Evolutionary conservation across 2,113 vertebrate species (phyloP).

Genomic region (Pituophis catenifer): DNA sequence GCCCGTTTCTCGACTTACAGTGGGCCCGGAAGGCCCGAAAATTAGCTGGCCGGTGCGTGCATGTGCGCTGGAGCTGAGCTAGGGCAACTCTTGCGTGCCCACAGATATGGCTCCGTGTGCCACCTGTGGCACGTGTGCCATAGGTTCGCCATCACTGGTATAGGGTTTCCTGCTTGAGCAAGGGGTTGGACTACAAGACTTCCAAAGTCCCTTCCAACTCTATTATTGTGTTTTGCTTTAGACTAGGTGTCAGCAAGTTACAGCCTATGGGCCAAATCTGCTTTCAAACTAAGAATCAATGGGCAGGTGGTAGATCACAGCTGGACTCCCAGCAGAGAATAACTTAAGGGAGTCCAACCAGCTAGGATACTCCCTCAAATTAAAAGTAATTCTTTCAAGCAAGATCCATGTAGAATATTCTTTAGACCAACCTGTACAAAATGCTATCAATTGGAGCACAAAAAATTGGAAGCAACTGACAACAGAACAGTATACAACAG

Average conservation of each 20-base stretch:
- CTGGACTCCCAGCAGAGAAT: not conserved
- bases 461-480: not conserved
- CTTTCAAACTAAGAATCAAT: not conserved
- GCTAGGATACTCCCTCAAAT: not conserved
- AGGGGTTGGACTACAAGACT: not conserved
- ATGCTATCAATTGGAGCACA: not conserved
- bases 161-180: not conserved
- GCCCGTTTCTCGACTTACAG: too few species aligned
- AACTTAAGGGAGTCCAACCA: not conserved
- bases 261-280: not conserved
- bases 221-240: not conserved
- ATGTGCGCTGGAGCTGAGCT: too few species aligned
- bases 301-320: not conserved
- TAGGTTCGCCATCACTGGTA: not conserved
- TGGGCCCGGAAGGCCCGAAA: too few species aligned
- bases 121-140: too few species aligned
- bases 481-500: not conserved
- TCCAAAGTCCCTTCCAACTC: too few species aligned
- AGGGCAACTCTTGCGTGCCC: too few species aligned
- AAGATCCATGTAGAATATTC: not conserved
- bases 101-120: too few species aligned
- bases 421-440: not conserved
- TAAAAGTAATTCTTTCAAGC: not conserved
- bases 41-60: too few species aligned
- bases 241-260: not conserved